Evolutionary conservation across 1,140 invertebrate species (phyloP), one percentile per base, ranked within the genome.

Genomic region (Gerris buenoi): DNA sequence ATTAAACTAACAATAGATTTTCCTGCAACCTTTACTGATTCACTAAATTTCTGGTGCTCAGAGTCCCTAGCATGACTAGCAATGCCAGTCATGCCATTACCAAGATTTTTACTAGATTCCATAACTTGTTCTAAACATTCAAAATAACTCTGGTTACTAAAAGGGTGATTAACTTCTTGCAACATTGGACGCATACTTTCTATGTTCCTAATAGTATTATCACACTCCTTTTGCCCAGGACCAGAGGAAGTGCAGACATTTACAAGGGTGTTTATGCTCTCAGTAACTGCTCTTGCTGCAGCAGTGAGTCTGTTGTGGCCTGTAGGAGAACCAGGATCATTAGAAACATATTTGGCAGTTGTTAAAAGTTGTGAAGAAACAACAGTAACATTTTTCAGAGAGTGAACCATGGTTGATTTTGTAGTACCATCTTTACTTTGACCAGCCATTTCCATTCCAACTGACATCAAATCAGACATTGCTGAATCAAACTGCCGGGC

Each of bases 71-170:
- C 94, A 73, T 91, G 86, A 72, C 89, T 90, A 2, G 94, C 93
- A 76, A 98, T 97, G 14, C 94, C 94, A 0, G 91, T 92, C 86
- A 96, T 93, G 33, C 90, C 90, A 70, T 95, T 91, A 57, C 83
- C 86, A 25, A 91, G 77, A 46, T 82, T 84, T 78, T 93, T 93
- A 66, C 93, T 95, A 75, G 93, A 91, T n/a, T 93, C 91, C 72
- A 97, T 95, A 3, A 97, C 91, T 18, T 84, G 84, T 73, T 98
- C 94, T 25, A 98, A 83, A 73, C 93, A 97, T 72, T 96, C 94
- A 77, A 94, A 97, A 79, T 98, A 98, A 0, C 88, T 88, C 62
- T 85, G 83, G 71, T 93, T 90, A 74, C 85, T 95, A 65, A 97
- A 82, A 0, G 95, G 92, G 76, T 97, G 90, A 65, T 82, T 85